Base-by-base conservation (phyloP, 1,140 invertebrate species). In the Bicyclus anynana region DNA sequence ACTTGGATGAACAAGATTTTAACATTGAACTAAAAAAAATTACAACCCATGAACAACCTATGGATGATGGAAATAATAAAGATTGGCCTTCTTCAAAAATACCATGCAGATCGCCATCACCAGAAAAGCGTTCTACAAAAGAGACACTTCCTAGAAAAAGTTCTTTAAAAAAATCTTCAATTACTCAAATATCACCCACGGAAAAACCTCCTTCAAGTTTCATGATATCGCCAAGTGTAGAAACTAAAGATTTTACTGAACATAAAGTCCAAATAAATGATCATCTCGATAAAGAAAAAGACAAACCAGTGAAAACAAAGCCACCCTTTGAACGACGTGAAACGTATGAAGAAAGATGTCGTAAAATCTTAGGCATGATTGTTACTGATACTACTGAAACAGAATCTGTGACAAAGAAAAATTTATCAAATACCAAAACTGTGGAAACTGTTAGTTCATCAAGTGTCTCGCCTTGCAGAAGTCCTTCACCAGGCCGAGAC, bases 301-400 rank as follows among this genome's bases (percentile, higher is more conserved):
- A 67, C 50, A 57, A 56, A n/a, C 59, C 69, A 4, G 12, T 65
- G 4, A 86, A 84, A 72, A 21, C 69, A 16, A 89, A 86, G 61
- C 85, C 84, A 17, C 89, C 87, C 21, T 80, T 91, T 42, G 87
- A 87, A 61, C 89, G 92, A 67, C 91, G 91, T 33, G 92, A 93
- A 76, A 93, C 92, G n/a, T 93, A 93, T 52, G 92, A 93, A 80
- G 92, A 93, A 78, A 85, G 92, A n/a, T 93, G 92, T 65, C 82
- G 91, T 21, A 90, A 93, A 66, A 92, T 93, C 57, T 72, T 93
- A 29, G 92, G 92, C 5, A 92, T 93, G 80, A 87, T 84, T 37
- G 79, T 89, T 57, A 82, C 81, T 23, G 77, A 86, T 44, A 79
- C 64, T 12, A 69, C 62, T n/a, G 67, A 77, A 54, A 71, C 59